These are phyloP conservation scores for Gorilla gorilla DNA, from an alignment of 2,113 vertebrate species.

Conservation along the genomic window DNA sequence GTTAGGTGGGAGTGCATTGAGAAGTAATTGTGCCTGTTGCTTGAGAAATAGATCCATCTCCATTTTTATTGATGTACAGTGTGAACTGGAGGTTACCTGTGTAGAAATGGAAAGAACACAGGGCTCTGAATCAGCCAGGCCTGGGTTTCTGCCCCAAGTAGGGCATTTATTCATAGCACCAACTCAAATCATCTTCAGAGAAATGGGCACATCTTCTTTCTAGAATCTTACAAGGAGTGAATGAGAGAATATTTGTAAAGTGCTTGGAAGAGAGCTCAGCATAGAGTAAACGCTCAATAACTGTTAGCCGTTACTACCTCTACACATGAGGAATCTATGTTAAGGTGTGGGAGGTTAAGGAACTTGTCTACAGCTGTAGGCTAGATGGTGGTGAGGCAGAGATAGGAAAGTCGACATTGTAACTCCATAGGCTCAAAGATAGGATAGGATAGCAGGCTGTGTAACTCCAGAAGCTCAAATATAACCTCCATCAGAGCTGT, in stretches of 20 bases:
- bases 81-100: neutral
- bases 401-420: neutral
- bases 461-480: neutral
- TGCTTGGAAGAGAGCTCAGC: neutral
- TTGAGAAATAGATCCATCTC: neutral
- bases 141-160: neutral
- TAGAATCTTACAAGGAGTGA: neutral
- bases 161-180: neutral
- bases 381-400: neutral
- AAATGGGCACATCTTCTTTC: neutral
- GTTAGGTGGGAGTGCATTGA: neutral
- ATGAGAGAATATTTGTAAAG: neutral
- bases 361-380: neutral
- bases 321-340: neutral
- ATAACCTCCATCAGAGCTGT: neutral
- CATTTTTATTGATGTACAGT: neutral
- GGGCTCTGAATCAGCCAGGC: neutral
- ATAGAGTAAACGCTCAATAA: neutral
- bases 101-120: neutral
- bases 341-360: neutral
- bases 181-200: neutral
- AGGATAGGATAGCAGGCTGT: too few species aligned
- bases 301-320: neutral
- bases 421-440: neutral
- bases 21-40: neutral